phyloP scores from a whole-genome alignment of 2,888 invertebrate species.

The Eupithecia subumbrata region DNA sequence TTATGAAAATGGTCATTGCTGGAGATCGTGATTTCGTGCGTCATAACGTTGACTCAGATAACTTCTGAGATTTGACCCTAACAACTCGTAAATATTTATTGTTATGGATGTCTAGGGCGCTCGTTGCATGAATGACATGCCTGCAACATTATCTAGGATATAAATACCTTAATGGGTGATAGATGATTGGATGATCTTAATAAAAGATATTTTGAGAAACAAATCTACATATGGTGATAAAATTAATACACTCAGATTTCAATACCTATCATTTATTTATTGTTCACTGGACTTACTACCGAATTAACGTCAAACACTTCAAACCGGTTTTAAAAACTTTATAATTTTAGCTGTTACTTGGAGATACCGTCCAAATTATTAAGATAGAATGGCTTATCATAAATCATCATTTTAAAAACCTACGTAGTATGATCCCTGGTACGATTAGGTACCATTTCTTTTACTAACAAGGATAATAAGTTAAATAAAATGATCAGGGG shows the following conservation, averaged over 20 bases:
- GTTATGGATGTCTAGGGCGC: slow-evolving; percentile 21
- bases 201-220: background rate
- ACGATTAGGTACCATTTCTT: background rate
- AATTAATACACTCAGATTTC: too few species aligned
- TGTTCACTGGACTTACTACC: too few species aligned
- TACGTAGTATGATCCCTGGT: background rate
- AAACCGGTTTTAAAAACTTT: too few species aligned
- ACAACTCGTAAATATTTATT: slow-evolving; percentile 49
- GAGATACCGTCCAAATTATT: background rate
- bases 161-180: background rate
- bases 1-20: slow-evolving; percentile 47
- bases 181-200: too few species aligned
- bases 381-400: background rate
- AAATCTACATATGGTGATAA: background rate
- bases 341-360: background rate
- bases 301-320: too few species aligned
- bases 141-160: slow-evolving; percentile 12
- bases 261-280: too few species aligned
- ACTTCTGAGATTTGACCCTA: slow-evolving; percentile 59
- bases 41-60: slow-evolving; percentile 56
- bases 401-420: background rate
- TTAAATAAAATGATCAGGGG: background rate
- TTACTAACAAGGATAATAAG: background rate
- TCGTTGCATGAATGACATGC: slow-evolving; percentile 23
- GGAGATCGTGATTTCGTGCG: slow-evolving; percentile 60